phyloP scores from a whole-genome alignment of 2,113 vertebrate genomes.

The Zosterops borbonicus region DNA sequence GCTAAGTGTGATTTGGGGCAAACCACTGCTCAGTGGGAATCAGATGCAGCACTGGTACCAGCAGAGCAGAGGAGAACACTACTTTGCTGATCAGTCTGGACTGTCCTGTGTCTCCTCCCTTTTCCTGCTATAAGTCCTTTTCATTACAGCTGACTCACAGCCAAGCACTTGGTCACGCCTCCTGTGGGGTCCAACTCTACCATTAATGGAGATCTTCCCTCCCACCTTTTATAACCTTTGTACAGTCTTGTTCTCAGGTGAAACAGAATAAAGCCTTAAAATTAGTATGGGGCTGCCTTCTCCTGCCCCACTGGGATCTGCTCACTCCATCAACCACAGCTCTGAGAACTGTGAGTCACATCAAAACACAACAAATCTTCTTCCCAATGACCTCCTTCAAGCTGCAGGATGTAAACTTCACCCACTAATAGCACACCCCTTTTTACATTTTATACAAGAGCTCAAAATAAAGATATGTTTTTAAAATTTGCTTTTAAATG shows the following conservation, averaged over 20 bases:
- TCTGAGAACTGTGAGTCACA: not conserved
- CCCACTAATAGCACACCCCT: not conserved
- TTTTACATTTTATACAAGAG: not conserved
- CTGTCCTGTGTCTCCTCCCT: not conserved
- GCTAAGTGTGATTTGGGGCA: not conserved
- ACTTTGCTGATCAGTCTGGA: not conserved
- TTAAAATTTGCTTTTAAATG: not conserved
- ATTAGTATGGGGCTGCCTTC: not conserved
- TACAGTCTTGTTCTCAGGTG: not conserved
- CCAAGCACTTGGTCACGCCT: not conserved
- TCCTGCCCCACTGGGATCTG: not conserved
- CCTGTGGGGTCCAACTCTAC: not conserved
- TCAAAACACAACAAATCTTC: not conserved
- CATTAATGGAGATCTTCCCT: not conserved
- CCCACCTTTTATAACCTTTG: not conserved
- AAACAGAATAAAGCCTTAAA: not conserved
- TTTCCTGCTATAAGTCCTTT: not conserved
- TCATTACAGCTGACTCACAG: not conserved
- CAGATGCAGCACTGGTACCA: not conserved
- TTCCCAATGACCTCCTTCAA: not conserved
- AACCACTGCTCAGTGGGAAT: not conserved
- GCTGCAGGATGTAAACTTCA: not conserved
- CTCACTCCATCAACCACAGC: not conserved
- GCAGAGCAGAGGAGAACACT: not conserved
- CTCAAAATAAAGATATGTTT: not conserved